Evolutionary conservation across 2,888 invertebrate genomes (phyloP).

Genomic region (Idaea aversata): DNA sequence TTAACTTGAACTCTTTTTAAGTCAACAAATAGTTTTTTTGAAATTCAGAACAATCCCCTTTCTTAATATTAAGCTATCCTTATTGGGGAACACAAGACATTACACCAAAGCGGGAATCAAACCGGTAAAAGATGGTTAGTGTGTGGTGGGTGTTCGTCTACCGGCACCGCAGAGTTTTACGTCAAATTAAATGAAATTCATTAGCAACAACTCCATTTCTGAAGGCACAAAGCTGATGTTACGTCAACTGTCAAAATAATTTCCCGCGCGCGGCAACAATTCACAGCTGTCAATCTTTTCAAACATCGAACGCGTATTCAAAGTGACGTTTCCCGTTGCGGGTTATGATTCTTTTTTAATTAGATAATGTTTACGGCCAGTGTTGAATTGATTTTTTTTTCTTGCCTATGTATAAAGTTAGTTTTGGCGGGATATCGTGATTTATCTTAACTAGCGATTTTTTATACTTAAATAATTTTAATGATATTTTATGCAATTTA

Average conservation of each 20-base stretch:
- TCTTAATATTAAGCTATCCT: too few relatives aligned
- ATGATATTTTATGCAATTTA: too few relatives aligned
- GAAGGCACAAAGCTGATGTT: neutral
- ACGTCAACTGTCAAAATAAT: slow-evolving; percentile 19
- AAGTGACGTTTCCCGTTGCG: slow-evolving; percentile 56
- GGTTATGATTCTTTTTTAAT: slow-evolving; percentile 23
- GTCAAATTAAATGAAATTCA: neutral
- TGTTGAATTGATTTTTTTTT: slow-evolving; percentile 36
- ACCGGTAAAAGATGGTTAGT: too few relatives aligned
- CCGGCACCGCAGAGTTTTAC: too few relatives aligned
- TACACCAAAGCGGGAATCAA: too few relatives aligned
- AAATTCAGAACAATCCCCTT: too few relatives aligned
- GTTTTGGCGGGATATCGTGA: neutral
- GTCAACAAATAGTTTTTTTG: too few relatives aligned
- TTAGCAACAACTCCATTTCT: neutral
- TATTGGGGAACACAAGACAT: too few relatives aligned
- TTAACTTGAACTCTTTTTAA: too few relatives aligned
- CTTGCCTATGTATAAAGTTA: slow-evolving; percentile 17
- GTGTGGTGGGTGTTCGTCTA: too few relatives aligned
- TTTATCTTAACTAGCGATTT: neutral
- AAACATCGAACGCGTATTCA: slow-evolving; percentile 48
- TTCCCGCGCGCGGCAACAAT: slow-evolving; percentile 29
- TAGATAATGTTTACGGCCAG: slow-evolving; percentile 31
- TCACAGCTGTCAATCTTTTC: slow-evolving; percentile 52
- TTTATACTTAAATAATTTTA: too few relatives aligned